These are phyloP conservation scores for Tympanuchus pallidicinctus DNA, from an alignment of 2,113 vertebrate genomes.

Conservation along the genomic window DNA sequence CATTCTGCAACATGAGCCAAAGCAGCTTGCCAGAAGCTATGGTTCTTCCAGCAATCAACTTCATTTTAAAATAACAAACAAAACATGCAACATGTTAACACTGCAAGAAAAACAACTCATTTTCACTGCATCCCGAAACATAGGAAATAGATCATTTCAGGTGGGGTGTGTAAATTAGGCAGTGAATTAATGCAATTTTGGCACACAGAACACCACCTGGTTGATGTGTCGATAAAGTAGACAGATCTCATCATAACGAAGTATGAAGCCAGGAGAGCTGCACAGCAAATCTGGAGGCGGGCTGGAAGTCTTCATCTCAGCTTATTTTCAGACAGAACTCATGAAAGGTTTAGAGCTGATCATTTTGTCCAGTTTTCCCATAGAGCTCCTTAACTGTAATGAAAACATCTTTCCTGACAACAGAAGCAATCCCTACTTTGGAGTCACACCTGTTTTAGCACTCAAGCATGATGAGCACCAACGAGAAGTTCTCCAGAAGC, in stretches of 20 bases:
- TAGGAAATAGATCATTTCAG: background rate
- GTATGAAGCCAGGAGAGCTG: fast-evolving
- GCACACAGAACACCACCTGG: background rate
- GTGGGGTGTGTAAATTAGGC: too few relatives aligned
- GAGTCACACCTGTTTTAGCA: background rate
- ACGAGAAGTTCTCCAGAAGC: background rate
- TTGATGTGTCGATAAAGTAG: fast-evolving
- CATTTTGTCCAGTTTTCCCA: background rate
- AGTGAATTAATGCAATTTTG: background rate
- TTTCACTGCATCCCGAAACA: background rate
- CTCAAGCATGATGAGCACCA: background rate
- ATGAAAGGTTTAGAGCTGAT: background rate
- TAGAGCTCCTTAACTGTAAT: background rate
- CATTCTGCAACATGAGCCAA: background rate
- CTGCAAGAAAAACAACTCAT: background rate
- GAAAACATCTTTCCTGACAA: background rate
- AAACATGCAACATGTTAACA: background rate
- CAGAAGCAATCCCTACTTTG: background rate
- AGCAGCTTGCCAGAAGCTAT: background rate
- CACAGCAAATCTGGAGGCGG: background rate
- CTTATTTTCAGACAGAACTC: background rate
- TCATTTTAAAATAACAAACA: background rate
- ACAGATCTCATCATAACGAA: fast-evolving
- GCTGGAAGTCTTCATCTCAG: background rate
- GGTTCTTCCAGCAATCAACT: background rate